phyloP scores from a whole-genome alignment of 1,140 invertebrate genomes.

The Patella vulgata region DNA sequence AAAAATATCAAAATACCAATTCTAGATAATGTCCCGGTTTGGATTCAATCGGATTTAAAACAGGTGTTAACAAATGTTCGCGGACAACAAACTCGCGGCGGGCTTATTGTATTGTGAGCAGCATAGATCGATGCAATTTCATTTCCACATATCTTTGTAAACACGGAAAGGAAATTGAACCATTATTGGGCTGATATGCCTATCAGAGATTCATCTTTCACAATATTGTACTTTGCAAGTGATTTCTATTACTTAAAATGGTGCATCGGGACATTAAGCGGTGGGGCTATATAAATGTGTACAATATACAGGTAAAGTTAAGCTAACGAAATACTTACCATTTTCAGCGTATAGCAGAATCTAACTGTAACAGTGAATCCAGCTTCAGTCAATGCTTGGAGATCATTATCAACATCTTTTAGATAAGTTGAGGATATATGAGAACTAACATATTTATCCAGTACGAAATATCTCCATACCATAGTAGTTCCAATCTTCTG shows the following conservation, averaged over 20 bases:
- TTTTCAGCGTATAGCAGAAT: constrained; percentile 25
- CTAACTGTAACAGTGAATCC: constrained; percentile 17
- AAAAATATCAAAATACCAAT: not conserved
- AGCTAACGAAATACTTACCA: not conserved
- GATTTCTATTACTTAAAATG: too few relatives aligned
- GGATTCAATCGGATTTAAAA: not conserved
- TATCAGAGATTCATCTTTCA: too few relatives aligned
- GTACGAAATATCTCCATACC: constrained; percentile 14
- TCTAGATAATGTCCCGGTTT: too few relatives aligned
- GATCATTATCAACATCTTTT: constrained; percentile 17
- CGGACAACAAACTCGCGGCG: not conserved
- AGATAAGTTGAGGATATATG: constrained; percentile 17
- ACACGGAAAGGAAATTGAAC: too few relatives aligned
- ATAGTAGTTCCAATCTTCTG: constrained; percentile 16
- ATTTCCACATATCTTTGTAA: too few relatives aligned
- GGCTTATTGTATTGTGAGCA: too few relatives aligned
- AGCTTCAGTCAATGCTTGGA: constrained; percentile 4
- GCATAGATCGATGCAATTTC: too few relatives aligned
- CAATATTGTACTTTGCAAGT: too few relatives aligned
- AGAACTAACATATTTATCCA: constrained; percentile 21
- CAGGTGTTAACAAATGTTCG: not conserved
- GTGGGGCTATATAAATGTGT: too few relatives aligned
- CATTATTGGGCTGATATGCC: too few relatives aligned
- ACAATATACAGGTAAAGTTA: too few relatives aligned
- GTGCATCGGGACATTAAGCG: not conserved